These are phyloP conservation scores for Linhomoeus sp. DNA, from an alignment of 2,888 invertebrate species.

Conservation along the genomic window DNA sequence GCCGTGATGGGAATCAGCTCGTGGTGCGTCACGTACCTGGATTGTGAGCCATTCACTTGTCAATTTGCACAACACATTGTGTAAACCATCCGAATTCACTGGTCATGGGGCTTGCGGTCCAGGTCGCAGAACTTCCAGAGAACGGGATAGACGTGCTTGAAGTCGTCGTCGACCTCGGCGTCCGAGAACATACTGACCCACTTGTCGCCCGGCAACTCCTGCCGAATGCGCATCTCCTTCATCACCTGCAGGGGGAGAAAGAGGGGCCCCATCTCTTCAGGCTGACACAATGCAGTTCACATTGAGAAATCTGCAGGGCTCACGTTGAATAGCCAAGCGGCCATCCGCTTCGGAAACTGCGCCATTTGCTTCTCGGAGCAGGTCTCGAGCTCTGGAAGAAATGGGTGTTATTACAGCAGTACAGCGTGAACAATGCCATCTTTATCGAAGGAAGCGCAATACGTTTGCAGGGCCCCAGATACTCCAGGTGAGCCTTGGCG, in stretches of 20 bases:
- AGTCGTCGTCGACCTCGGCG: constrained; percentile 43
- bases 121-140: constrained; percentile 92
- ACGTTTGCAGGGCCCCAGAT: constrained; percentile 49
- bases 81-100: too few species aligned
- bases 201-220: constrained; percentile 38
- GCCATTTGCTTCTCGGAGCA: constrained; percentile 66
- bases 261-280: background rate
- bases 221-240: constrained; percentile 17
- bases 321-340: constrained; percentile 92
- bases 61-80: too few species aligned
- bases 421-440: too few species aligned
- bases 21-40: constrained; percentile 52
- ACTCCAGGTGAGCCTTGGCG: constrained; percentile 53
- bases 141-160: constrained; percentile 50
- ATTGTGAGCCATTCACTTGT: too few species aligned
- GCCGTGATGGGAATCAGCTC: constrained; percentile 89
- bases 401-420: too few species aligned
- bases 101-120: constrained; percentile 71
- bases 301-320: constrained; percentile 25
- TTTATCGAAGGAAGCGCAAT: too few species aligned
- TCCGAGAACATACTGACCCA: constrained; percentile 67
- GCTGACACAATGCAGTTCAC: background rate
- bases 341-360: constrained; percentile 87
- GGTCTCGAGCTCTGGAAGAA: constrained; percentile 31
- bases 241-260: background rate